Evolutionary conservation across 2,797 vertebrate genomes (phyloP).

Genomic region (Acrossocheilus fasciatus): DNA sequence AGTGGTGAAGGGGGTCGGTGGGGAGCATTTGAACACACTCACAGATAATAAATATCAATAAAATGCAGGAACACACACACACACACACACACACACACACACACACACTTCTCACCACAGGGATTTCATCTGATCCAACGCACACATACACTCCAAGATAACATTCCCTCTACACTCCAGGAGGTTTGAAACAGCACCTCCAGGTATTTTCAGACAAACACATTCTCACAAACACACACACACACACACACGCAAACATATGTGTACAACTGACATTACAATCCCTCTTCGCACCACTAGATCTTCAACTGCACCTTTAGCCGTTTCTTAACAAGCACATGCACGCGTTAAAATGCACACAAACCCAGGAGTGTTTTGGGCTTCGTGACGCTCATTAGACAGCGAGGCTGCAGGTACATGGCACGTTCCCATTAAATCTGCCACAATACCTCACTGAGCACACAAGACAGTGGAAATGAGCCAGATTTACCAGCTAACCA

Average conservation of each 20-base stretch:
- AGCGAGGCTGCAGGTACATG: constrained; percentile 25
- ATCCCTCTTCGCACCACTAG: constrained; percentile 10
- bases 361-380: not conserved
- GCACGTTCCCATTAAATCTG: constrained; percentile 34
- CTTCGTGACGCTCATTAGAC: constrained; percentile 39
- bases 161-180: constrained; percentile 29
- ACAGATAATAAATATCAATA: constrained; percentile 29
- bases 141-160: constrained; percentile 54
- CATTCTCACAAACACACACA: constrained; percentile 16
- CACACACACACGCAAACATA: constrained; percentile 4
- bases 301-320: constrained; percentile 1
- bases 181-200: constrained; percentile 59
- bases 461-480: constrained; percentile 20
- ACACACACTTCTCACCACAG: constrained; percentile 18
- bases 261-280: not conserved
- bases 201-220: constrained; percentile 46
- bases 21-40: not conserved
- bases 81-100: not conserved
- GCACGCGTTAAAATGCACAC: not conserved
- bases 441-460: not conserved
- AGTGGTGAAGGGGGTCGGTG: not conserved
- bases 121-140: constrained; percentile 37
- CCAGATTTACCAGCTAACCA: constrained; percentile 8
- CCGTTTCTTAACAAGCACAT: constrained; percentile 2
- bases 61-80: constrained; percentile 5